Conservation (phyloP, 2,113 vertebrate species). For the Daboia siamensis region DNA sequence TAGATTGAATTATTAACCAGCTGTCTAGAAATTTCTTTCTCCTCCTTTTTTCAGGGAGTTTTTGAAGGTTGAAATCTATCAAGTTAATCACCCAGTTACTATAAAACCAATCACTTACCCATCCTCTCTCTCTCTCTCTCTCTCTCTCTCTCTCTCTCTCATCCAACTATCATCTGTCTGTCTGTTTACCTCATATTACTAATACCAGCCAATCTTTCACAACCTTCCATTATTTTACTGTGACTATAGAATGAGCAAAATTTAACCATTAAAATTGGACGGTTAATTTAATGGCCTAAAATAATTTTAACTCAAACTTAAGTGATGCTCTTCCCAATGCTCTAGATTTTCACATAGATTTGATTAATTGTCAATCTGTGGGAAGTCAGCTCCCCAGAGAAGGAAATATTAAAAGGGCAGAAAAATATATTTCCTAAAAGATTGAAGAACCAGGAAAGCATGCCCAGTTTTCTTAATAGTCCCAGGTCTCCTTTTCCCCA, state of each 20-base stretch:
- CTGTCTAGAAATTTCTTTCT: not conserved
- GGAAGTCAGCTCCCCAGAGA: no score
- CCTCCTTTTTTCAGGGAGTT: not conserved
- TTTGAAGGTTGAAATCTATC: not conserved
- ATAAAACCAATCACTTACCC: not conserved
- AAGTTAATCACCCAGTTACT: not conserved
- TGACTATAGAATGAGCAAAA: not conserved
- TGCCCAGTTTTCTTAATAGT: no score
- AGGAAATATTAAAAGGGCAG: no score
- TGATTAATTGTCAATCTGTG: not conserved
- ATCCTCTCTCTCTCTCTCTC: not conserved
- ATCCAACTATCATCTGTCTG: not conserved
- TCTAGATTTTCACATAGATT: not conserved
- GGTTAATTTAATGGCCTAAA: not conserved
- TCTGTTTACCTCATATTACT: not conserved
- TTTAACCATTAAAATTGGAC: not conserved
- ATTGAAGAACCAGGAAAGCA: no score
- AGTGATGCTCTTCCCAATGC: no score
- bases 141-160: not conserved
- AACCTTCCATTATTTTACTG: not conserved
- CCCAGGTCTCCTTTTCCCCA: no score
- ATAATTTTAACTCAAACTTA: not conserved
- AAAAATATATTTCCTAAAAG: no score
- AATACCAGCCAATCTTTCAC: not conserved
- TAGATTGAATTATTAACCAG: not conserved